These are phyloP conservation scores for Octomys mimax DNA, from an alignment of 2,797 vertebrate genomes.

Conservation along the genomic window DNA sequence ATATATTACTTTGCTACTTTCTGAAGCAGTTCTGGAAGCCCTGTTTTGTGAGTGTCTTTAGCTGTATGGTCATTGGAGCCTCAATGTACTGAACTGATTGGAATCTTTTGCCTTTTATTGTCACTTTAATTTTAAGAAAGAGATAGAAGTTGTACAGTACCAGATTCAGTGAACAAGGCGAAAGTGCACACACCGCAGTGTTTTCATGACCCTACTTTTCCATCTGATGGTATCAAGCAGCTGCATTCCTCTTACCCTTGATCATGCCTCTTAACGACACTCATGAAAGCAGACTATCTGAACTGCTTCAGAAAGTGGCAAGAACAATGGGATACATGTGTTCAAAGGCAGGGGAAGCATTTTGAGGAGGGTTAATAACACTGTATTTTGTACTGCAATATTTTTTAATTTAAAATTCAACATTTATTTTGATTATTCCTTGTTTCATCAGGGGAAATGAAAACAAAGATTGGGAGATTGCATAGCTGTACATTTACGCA, in stretches of 20 bases:
- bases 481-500: background rate
- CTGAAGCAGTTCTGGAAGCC: background rate
- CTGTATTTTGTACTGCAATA: background rate
- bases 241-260: background rate
- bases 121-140: background rate
- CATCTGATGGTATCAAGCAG: background rate
- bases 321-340: background rate
- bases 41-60: background rate
- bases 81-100: background rate
- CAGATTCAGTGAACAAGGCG: background rate
- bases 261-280: background rate
- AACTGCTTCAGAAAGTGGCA: background rate
- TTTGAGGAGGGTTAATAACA: background rate
- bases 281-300: background rate
- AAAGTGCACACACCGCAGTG: background rate
- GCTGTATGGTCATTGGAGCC: background rate
- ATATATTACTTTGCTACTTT: background rate
- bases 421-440: background rate
- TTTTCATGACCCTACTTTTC: background rate
- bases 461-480: background rate
- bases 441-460: background rate
- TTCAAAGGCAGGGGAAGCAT: background rate
- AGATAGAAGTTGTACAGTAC: background rate
- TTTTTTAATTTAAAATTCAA: background rate
- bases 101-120: background rate